Conservation (phyloP, 1,140 invertebrate genomes). For the Lysiphlebus fabarum region DNA sequence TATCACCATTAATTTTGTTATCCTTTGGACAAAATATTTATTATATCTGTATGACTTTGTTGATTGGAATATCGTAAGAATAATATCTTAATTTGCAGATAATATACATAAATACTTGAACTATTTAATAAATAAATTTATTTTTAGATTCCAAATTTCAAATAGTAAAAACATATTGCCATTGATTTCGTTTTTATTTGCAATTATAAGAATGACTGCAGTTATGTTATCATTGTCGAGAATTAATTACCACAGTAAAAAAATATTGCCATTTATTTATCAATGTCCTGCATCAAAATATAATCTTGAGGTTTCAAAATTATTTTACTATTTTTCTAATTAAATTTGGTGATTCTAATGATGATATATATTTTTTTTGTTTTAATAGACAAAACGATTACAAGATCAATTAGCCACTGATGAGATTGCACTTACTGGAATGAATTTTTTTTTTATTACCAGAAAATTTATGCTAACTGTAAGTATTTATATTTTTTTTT, state of each 20-base stretch:
- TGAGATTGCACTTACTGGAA: slow-evolving; percentile 60
- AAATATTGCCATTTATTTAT: slow-evolving; percentile 57
- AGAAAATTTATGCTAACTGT: slow-evolving; percentile 64
- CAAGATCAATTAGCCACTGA: slow-evolving; percentile 60
- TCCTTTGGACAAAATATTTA: slow-evolving; percentile 71
- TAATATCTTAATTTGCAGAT: no score
- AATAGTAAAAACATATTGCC: no score
- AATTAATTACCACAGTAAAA: slow-evolving; percentile 62
- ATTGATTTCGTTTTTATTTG: slow-evolving; percentile 62
- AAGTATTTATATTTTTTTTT: slow-evolving; percentile 30
- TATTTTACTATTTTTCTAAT: neutral
- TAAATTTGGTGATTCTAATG: neutral
- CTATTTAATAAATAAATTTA: no score
- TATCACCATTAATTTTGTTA: slow-evolving; percentile 62
- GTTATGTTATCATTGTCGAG: slow-evolving; percentile 62
- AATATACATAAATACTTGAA: no score
- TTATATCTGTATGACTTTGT: slow-evolving; percentile 69
- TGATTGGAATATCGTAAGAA: slow-evolving; percentile 70
- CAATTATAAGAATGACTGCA: slow-evolving; percentile 58
- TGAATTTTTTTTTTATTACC: slow-evolving; percentile 64
- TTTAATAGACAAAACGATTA: slow-evolving; percentile 59
- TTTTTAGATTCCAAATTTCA: no score
- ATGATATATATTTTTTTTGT: slow-evolving; percentile 11
- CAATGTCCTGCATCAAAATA: slow-evolving; percentile 59
- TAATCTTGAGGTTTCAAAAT: slow-evolving; percentile 54